Conservation (phyloP, 2,888 invertebrate genomes). For the Chymomyza caudatula region DNA sequence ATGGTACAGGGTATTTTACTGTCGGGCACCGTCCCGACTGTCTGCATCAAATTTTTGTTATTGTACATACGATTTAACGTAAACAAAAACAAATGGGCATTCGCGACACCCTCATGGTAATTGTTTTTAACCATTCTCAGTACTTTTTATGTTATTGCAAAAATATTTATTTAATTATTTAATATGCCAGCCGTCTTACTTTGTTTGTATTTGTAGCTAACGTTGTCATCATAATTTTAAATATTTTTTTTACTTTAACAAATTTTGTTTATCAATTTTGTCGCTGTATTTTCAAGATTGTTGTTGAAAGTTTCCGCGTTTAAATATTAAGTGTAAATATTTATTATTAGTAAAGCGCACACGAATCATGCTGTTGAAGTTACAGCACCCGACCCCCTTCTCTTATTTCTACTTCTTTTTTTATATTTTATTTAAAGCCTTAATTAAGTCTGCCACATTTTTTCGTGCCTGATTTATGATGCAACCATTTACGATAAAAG, state of each 20-base stretch:
- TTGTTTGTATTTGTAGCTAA: constrained; percentile 22
- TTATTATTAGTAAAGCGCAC: constrained; percentile 38
- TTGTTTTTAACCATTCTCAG: constrained; percentile 21
- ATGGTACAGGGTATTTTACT: too few relatives aligned
- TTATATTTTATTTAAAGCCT: too few relatives aligned
- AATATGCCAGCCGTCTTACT: constrained; percentile 29
- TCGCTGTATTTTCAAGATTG: background rate
- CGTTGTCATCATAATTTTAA: background rate
- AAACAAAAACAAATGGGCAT: constrained; percentile 13
- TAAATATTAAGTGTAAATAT: constrained; percentile 45
- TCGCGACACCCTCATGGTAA: constrained; percentile 34
- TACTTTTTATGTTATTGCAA: constrained; percentile 28
- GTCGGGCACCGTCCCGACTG: too few relatives aligned
- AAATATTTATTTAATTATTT: constrained; percentile 51
- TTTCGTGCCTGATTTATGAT: too few relatives aligned
- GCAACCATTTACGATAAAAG: too few relatives aligned
- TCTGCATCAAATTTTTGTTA: too few relatives aligned
- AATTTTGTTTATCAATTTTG: too few relatives aligned
- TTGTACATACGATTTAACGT: too few relatives aligned
- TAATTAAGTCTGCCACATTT: too few relatives aligned
- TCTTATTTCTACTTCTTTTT: too few relatives aligned
- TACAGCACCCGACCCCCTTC: too few relatives aligned
- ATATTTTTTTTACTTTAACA: background rate
- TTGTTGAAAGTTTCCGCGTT: constrained; percentile 40
- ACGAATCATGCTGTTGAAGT: background rate